Evolutionary conservation across 92 coral and sea anemone genomes (phyloP).

Genomic region (Heliopora coerulea): DNA sequence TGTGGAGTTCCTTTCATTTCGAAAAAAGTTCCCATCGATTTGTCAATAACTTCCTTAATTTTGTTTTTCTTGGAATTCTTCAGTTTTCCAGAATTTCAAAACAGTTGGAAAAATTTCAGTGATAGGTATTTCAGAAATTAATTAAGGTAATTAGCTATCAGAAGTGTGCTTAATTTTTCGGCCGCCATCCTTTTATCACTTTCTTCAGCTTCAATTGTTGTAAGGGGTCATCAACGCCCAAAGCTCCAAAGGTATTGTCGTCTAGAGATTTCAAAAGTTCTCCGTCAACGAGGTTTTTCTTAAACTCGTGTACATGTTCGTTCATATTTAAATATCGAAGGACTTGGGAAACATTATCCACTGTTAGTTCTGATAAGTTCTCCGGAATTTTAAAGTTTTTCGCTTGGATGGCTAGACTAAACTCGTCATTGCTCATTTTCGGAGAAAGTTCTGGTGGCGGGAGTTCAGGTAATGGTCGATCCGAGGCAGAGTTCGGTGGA

Average conservation of each 20-base stretch:
- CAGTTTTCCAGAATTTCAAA: too few species aligned
- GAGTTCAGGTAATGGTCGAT: slow-evolving; percentile 6
- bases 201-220: slow-evolving; percentile 17
- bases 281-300: slow-evolving; percentile 22
- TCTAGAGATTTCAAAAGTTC: slow-evolving; percentile 27
- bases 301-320: slow-evolving; percentile 27
- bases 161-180: not conserved
- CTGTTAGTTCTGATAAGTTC: slow-evolving; percentile 22
- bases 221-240: slow-evolving; percentile 27
- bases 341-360: slow-evolving; percentile 18
- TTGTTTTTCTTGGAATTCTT: too few species aligned
- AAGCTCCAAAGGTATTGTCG: slow-evolving; percentile 6
- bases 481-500: not conserved
- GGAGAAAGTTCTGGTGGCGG: slow-evolving; percentile 17
- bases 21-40: too few species aligned
- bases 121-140: too few species aligned
- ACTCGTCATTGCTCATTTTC: slow-evolving; percentile 24
- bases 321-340: slow-evolving; percentile 24
- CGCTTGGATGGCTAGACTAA: not conserved
- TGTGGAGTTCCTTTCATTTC: too few species aligned
- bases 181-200: slow-evolving; percentile 37
- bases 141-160: too few species aligned
- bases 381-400: slow-evolving; percentile 34
- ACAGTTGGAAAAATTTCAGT: too few species aligned
- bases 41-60: too few species aligned